These are phyloP conservation scores for Lasiurus cinereus DNA, from an alignment of 2,113 vertebrate genomes.

Conservation along the genomic window DNA sequence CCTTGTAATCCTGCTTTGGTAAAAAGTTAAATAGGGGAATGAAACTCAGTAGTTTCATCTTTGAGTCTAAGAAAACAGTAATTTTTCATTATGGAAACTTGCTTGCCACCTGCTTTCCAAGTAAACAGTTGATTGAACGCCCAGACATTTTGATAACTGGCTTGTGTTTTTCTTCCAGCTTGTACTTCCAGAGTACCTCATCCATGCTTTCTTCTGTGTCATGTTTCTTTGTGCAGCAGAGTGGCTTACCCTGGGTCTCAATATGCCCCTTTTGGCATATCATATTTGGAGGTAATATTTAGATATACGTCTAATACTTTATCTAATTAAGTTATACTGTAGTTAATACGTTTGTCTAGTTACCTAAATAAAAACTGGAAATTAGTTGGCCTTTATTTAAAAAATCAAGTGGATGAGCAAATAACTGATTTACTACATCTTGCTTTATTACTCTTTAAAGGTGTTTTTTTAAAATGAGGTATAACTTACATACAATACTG, in stretches of 20 bases:
- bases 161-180: conserved; percentile 90
- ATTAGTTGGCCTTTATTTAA: conserved; percentile 29
- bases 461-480: background rate
- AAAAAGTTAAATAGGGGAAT: conserved; percentile 49
- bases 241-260: conserved; percentile 98
- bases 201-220: conserved; percentile 99
- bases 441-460: conserved; percentile 5
- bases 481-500: background rate
- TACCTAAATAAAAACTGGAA: background rate
- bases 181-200: conserved; percentile 99
- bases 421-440: background rate
- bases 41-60: conserved; percentile 55
- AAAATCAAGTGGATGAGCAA: conserved; percentile 11
- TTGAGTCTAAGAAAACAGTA: conserved; percentile 52
- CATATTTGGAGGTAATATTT: conserved; percentile 97
- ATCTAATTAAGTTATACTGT: background rate
- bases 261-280: conserved; percentile 97
- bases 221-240: conserved; percentile 99
- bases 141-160: conserved; percentile 42
- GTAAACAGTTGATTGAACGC: background rate
- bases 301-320: conserved; percentile 56
- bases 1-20: conserved; percentile 59
- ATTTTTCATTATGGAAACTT: conserved; percentile 47
- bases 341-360: background rate
- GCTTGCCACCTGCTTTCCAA: conserved; percentile 59